A percentile compares a stretch with the other conserved stretches of the same genome.
Evolutionary conservation across 2,888 invertebrate species (phyloP).

Genomic region (Drosophila mimica): DNA sequence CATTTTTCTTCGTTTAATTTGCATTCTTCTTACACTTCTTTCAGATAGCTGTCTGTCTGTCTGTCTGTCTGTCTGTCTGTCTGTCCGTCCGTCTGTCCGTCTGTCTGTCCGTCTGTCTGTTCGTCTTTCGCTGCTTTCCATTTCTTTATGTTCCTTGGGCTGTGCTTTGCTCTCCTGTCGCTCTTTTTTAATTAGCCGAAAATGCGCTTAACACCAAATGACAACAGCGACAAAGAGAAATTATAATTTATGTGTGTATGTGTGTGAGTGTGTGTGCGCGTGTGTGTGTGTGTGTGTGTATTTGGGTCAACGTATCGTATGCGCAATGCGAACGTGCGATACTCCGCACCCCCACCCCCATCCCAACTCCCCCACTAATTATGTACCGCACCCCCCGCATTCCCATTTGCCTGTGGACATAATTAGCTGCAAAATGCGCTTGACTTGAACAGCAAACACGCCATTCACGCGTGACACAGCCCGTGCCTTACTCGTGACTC

Average conservation of each 20-base stretch:
- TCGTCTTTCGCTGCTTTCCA: background rate
- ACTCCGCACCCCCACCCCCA: background rate
- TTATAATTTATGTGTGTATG: constrained; percentile 67
- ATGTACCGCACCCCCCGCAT: background rate
- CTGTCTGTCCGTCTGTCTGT: background rate
- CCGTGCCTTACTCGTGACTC: constrained; percentile 31
- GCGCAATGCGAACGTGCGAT: constrained; percentile 31
- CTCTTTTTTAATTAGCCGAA: constrained; percentile 74
- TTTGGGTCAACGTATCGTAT: constrained; percentile 58
- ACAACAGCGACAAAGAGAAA: constrained; percentile 72
- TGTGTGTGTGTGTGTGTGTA: background rate
- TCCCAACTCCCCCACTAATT: background rate
- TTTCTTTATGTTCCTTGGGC: constrained; percentile 2
- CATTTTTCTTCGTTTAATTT: constrained; percentile 70
- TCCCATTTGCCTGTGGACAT: constrained; percentile 24
- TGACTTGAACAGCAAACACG: constrained; percentile 38
- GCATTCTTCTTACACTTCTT: constrained; percentile 55
- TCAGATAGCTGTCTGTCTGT: constrained; percentile 11
- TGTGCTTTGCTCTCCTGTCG: constrained; percentile 42
- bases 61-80: background rate
- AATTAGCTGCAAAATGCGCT: constrained; percentile 57
- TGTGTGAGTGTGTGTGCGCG: background rate
- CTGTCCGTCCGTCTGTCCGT: background rate
- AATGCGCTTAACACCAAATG: constrained; percentile 74
- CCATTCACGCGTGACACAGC: constrained; percentile 37